A percentile compares a stretch with the other conserved stretches of the same genome.
phyloP scores from a whole-genome alignment of 1,140 invertebrate species.

The Heliconius congener region DNA sequence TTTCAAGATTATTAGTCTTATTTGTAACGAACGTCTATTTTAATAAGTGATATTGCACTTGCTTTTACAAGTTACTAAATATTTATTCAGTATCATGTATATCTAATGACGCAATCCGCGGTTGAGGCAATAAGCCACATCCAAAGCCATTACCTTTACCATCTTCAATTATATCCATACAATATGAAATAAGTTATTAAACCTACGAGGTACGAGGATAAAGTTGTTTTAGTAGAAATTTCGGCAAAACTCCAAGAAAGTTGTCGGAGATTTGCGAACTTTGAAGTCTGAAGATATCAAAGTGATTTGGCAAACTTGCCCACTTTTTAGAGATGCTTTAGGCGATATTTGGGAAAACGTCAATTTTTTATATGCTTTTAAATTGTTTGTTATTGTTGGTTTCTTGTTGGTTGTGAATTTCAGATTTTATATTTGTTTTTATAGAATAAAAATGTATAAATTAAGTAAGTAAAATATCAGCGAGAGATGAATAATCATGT shows the following conservation, averaged over 20 bases:
- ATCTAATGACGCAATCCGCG: too few species aligned
- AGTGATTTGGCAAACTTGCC: conserved; percentile 72
- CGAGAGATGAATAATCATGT: background rate
- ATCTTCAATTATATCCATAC: conserved; percentile 28
- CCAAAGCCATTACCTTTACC: background rate
- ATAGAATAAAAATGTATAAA: background rate
- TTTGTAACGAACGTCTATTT: too few species aligned
- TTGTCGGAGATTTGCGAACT: conserved; percentile 60
- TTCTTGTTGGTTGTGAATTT: background rate
- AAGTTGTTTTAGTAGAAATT: conserved; percentile 60
- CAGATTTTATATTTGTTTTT: background rate
- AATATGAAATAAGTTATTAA: conserved; percentile 50
- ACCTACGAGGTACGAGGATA: conserved; percentile 54
- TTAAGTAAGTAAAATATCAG: background rate
- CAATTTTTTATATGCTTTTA: conserved; percentile 1
- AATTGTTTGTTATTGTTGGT: background rate
- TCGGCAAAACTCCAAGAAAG: conserved; percentile 67
- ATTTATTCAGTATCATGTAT: too few species aligned
- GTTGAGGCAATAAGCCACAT: too few species aligned
- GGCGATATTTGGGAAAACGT: conserved; percentile 16
- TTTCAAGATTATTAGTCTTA: background rate
- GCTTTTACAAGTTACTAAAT: too few species aligned
- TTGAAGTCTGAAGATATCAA: conserved; percentile 60
- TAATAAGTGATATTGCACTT: too few species aligned
- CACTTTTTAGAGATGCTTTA: conserved; percentile 51